These are phyloP conservation scores for Polyploca ridens DNA, from an alignment of 2,888 invertebrate species.

Conservation along the genomic window DNA sequence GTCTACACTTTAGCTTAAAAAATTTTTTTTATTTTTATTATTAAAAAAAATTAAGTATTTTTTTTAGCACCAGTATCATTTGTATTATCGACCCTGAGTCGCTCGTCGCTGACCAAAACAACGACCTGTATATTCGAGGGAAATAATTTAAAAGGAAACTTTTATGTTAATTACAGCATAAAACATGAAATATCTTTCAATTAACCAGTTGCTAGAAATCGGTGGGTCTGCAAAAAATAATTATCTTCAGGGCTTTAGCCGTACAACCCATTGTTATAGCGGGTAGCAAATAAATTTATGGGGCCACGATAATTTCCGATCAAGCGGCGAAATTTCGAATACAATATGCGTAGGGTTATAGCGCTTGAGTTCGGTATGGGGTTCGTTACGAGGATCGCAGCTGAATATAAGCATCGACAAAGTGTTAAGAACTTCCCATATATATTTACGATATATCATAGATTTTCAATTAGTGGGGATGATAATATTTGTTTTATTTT, in stretches of 20 bases:
- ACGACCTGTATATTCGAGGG: too few relatives aligned
- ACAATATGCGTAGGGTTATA: slow-evolving; percentile 4
- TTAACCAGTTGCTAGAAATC: slow-evolving; percentile 16
- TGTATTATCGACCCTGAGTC: too few relatives aligned
- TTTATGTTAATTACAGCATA: too few relatives aligned
- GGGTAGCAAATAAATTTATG: slow-evolving; percentile 35
- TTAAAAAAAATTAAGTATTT: too few relatives aligned
- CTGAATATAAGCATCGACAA: not conserved
- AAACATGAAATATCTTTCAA: not conserved
- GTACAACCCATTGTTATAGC: slow-evolving; percentile 34
- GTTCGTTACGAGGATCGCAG: not conserved
- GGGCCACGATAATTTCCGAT: slow-evolving; percentile 1
- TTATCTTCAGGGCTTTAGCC: slow-evolving; percentile 22
- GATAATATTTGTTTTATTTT: too few relatives aligned
- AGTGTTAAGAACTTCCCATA: not conserved
- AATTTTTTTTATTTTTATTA: too few relatives aligned
- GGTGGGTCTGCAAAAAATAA: slow-evolving; percentile 4
- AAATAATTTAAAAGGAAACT: too few relatives aligned
- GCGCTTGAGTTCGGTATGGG: not conserved
- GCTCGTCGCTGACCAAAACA: too few relatives aligned
- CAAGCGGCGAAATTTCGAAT: slow-evolving; percentile 5
- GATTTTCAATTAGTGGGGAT: not conserved
- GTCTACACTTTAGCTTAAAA: too few relatives aligned
- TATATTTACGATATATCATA: not conserved
- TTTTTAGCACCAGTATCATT: too few relatives aligned